Percentiles rank a stretch among this genome's conserved stretches.
Conservation (phyloP, 23 tunicate species). For the Styela plicata region DNA sequence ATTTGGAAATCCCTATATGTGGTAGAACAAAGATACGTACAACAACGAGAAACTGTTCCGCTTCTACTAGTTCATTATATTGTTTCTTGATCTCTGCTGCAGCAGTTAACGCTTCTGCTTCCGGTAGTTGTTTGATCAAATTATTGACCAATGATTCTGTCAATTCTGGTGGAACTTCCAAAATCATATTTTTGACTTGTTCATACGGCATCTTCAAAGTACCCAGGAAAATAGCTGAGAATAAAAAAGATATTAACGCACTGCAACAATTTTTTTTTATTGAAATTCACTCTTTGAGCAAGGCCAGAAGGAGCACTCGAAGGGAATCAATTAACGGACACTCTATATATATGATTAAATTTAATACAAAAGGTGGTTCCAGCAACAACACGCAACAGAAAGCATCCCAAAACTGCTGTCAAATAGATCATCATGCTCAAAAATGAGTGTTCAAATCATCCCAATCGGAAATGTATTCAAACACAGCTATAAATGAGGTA, state of each 20-base stretch:
- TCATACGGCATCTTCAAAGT: constrained; percentile 68
- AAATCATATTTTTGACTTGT: constrained; percentile 55
- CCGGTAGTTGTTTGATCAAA: constrained; percentile 90
- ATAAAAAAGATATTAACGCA: not conserved
- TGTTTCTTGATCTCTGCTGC: constrained; percentile 73
- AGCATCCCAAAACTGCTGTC: too few relatives aligned
- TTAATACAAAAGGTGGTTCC: too few relatives aligned
- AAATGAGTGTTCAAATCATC: too few relatives aligned
- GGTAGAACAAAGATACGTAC: constrained; percentile 32
- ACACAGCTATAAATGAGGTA: too few relatives aligned
- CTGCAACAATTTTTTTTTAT: constrained; percentile 1
- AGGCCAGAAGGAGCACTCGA: too few relatives aligned
- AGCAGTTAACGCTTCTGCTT: constrained; percentile 54
- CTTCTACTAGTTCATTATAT: constrained; percentile 67
- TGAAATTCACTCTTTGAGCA: too few relatives aligned
- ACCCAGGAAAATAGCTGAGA: constrained; percentile 94
- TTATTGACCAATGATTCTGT: constrained; percentile 67
- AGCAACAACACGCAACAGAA: too few relatives aligned
- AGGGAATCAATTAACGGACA: too few relatives aligned
- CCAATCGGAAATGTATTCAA: too few relatives aligned
- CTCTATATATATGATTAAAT: too few relatives aligned
- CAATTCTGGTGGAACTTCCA: constrained; percentile 58
- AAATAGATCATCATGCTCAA: too few relatives aligned
- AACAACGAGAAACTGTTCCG: constrained; percentile 83
- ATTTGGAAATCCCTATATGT: too few relatives aligned